These are phyloP conservation scores for Leptobrachium leishanense DNA, from an alignment of 2,113 vertebrate genomes.

Conservation along the genomic window DNA sequence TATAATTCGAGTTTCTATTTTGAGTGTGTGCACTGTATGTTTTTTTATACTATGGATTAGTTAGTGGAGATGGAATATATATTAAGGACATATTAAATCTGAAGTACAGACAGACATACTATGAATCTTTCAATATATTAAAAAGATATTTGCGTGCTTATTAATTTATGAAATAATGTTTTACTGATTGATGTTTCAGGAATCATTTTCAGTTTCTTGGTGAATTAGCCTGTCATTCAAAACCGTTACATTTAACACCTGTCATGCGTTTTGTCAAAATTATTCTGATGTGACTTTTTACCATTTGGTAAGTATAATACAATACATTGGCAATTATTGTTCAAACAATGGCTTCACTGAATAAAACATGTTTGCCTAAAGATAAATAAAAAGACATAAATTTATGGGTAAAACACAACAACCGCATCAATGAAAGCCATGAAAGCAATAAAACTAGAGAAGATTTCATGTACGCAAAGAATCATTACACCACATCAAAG, in stretches of 20 bases:
- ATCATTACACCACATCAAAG: constrained; percentile 54
- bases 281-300: constrained; percentile 60
- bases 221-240: constrained; percentile 2
- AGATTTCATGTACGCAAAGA: constrained; percentile 63
- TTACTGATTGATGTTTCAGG: not conserved
- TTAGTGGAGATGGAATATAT: not conserved
- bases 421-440: constrained; percentile 32
- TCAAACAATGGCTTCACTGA: constrained; percentile 60
- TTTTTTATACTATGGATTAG: too few relatives aligned
- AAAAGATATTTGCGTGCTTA: constrained; percentile 69
- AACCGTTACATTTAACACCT: constrained; percentile 32
- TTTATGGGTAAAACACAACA: constrained; percentile 59
- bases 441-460: constrained; percentile 32
- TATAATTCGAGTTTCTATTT: too few relatives aligned
- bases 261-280: constrained; percentile 46
- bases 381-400: constrained; percentile 62
- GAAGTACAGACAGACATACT: constrained; percentile 44
- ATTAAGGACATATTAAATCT: constrained; percentile 29
- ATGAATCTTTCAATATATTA: constrained; percentile 42
- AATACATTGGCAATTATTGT: constrained; percentile 53
- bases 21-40: too few relatives aligned
- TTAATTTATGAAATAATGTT: constrained; percentile 20
- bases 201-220: constrained; percentile 10
- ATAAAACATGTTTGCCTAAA: constrained; percentile 65
- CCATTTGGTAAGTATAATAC: constrained; percentile 54